Percentiles rank a stretch among this genome's conserved stretches.
phyloP scores from a whole-genome alignment of 2,797 vertebrate species.

The Salmo trutta region DNA sequence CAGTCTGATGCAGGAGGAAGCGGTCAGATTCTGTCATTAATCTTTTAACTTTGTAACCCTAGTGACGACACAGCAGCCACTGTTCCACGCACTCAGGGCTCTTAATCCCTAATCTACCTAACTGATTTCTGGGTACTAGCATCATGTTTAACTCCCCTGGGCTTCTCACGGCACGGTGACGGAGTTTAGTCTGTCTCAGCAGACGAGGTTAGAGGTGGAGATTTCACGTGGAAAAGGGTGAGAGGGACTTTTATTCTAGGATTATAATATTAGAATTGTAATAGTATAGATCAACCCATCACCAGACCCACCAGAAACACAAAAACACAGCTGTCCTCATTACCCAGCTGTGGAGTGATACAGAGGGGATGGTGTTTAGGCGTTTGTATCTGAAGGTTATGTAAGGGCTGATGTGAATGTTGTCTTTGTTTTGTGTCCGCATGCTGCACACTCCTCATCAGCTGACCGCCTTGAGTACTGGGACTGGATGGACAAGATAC shows the following conservation, averaged over 20 bases:
- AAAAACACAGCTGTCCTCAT: not conserved
- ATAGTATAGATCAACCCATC: not conserved
- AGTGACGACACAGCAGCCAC: slow-evolving; percentile 1
- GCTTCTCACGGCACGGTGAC: not conserved
- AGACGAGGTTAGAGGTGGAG: not conserved
- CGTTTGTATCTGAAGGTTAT: slow-evolving; percentile 37
- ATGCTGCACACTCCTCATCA: slow-evolving; percentile 25
- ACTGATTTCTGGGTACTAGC: slow-evolving; percentile 17
- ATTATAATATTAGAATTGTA: not conserved
- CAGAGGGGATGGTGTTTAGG: slow-evolving; percentile 15
- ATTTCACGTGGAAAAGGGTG: too few species aligned
- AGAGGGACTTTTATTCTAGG: not conserved
- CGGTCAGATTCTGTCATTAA: slow-evolving; percentile 15
- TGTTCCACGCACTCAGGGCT: slow-evolving; percentile 8
- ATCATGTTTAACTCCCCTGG: not conserved
- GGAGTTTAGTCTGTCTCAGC: not conserved
- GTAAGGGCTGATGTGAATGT: slow-evolving; percentile 55
- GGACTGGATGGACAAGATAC: not conserved
- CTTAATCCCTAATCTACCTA: slow-evolving; percentile 33
- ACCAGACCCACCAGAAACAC: too few species aligned
- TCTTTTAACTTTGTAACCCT: not conserved
- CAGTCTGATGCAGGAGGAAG: not conserved
- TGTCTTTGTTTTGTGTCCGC: slow-evolving; percentile 46
- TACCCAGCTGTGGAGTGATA: not conserved
- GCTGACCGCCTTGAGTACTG: slow-evolving; percentile 22